Base-by-base conservation (phyloP, 2,113 vertebrate genomes). In the human (Homo sapiens) region DNA sequence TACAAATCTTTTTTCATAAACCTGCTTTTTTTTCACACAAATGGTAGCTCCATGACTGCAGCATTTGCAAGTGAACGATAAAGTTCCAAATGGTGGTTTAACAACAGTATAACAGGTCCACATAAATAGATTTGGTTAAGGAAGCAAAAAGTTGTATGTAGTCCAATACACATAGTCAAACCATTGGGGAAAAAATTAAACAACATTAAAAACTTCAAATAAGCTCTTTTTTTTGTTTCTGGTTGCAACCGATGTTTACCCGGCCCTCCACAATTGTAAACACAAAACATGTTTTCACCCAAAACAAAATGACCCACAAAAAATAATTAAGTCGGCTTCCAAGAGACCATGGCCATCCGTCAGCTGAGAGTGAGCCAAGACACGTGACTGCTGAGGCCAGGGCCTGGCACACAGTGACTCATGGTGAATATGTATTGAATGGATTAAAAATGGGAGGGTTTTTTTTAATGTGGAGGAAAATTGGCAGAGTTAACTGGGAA, bases 71-170 rank as follows among this genome's bases (percentile, higher is more conserved):
- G 25, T 55, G 75, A 78, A 48, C 35, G 38, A 40, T 79, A 16
- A 66, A 38, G 48, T 82, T 89, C 79, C 59, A 64, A n/a, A 89
- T 89, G 43, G 83, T n/a, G 86, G 27, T 79, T 85, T 79, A 94
- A 94, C 70, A 83, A 88, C 52, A 70, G 35, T n/a, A n/a, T 45
- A 68, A 88, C 88, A 92, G 57, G 38, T 64, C 50, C 38, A 73
- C 76, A 61, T 32, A 88, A 91, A 80, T 48, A 94, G 89, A 80
- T 75, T 80, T 84, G 68, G 35, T 81, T 94, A 40, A 92, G 48
- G 45, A 94, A 89, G 79, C 45, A 75, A 94, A 83, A 64, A 79
- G 43, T 89, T 94, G 64, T 64, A 50, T 43, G 32, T 70, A 25
- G 23, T 52, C 68, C 57, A 88, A 88, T 64, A 22, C 66, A 73